Percentiles rank a stretch among this genome's conserved stretches.
Conservation (phyloP, 2,888 invertebrate species). For the Idaea dimidiata region DNA sequence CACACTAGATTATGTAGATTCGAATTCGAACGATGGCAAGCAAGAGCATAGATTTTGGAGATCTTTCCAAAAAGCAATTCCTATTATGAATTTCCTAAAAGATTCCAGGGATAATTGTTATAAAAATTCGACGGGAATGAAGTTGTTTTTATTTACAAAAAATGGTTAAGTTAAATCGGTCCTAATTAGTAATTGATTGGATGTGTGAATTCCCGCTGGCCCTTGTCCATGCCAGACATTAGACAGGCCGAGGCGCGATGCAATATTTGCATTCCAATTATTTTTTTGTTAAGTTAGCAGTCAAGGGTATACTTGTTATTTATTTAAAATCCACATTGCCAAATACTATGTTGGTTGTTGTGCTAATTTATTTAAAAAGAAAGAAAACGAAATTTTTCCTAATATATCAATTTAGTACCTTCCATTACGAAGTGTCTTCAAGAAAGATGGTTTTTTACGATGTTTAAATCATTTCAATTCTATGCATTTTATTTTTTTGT, state of each 20-base stretch:
- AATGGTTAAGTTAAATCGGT: background rate
- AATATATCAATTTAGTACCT: constrained; percentile 76
- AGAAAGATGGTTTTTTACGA: constrained; percentile 63
- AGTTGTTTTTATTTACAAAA: background rate
- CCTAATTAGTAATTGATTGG: background rate
- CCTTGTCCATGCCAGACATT: constrained; percentile 31
- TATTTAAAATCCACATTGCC: constrained; percentile 73
- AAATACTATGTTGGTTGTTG: constrained; percentile 75
- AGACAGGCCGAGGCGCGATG: constrained; percentile 72
- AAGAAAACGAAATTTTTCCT: constrained; percentile 41
- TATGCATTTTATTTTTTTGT: constrained; percentile 77
- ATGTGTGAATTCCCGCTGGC: constrained; percentile 42
- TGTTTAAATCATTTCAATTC: constrained; percentile 77
- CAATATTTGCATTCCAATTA: constrained; percentile 80
- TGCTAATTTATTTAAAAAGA: constrained; percentile 73
- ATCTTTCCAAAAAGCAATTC: no score
- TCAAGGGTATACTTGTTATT: constrained; percentile 71
- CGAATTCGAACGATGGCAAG: no score
- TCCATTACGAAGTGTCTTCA: constrained; percentile 72
- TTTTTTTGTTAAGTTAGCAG: constrained; percentile 63
- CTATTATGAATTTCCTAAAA: no score
- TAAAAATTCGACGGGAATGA: background rate
- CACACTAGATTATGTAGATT: no score
- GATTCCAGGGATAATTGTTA: background rate
- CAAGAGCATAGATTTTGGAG: no score